Evolutionary conservation across 2,888 invertebrate genomes (phyloP), one percentile per base, ranked within the genome.

Genomic region (Mamestra brassicae): DNA sequence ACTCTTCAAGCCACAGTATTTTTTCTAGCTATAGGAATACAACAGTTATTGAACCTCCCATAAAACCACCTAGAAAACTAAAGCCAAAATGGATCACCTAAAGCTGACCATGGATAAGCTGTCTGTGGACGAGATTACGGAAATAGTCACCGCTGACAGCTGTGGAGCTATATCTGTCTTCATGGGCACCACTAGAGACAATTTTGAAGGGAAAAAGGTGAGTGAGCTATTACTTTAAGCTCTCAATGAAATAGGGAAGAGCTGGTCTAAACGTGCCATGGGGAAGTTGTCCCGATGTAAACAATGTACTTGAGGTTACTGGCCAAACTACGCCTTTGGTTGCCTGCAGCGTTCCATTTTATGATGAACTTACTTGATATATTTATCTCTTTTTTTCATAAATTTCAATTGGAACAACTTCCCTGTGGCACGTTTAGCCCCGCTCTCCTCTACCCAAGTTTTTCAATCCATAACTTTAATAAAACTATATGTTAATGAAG

Each of bases 111-210:
- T 97, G 0, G 97, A 98, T 57, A 97, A 97, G 88, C 94, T 99
- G 58, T 97, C 97, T 71, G 95, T 98, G 4, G 97, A 97, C 58
- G 96, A 97, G 54, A 97, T 98, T 66, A 97, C 97, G 55, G 96
- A 97, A 52, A 93, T 97, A 17, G 98, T 98, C 0, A 92, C 97
- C 1, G 97, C 98, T 71, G 97, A 98, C 55, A 97, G 97, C 55
- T 99, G 99, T 92, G 99, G 99, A 11, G 99, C 99, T 6, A 97
- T 98, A 65, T 98, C 99, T 0, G 90, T 98, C 47, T 99, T 99
- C 94, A 97, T 99, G 69, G 99, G 99, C 1, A 98, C 98, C 4
- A 99, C 99, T 0, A 97, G 99, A 90, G 98, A 99, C 93, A 97
- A 97, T 92, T 99, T 98, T 93, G 98, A 98, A 87, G 97, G 97